These are phyloP conservation scores for Acomys russatus DNA, from an alignment of 2,797 vertebrate genomes.

Conservation along the genomic window DNA sequence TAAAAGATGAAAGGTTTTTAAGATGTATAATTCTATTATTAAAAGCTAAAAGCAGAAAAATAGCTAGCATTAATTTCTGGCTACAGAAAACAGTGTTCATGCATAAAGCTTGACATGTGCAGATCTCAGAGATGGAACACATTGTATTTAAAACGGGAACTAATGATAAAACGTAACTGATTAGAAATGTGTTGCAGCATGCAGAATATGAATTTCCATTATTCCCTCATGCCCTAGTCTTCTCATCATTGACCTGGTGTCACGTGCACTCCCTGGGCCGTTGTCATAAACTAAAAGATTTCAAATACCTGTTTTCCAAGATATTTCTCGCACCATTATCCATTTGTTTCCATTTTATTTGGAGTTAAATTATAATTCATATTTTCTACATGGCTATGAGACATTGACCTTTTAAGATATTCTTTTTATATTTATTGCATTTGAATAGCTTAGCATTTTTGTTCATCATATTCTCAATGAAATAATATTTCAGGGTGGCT, in stretches of 20 bases:
- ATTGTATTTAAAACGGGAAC: neutral
- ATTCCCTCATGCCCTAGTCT: neutral
- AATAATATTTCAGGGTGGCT: neutral
- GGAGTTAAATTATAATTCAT: neutral
- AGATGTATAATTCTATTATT: neutral
- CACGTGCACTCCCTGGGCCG: neutral
- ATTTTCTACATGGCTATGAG: neutral
- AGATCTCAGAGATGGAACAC: neutral
- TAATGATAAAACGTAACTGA: neutral
- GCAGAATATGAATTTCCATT: neutral
- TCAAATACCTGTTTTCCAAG: neutral
- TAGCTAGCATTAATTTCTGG: neutral
- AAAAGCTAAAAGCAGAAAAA: neutral
- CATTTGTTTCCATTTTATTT: neutral
- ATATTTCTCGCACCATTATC: neutral
- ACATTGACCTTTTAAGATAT: neutral
- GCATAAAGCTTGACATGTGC: neutral
- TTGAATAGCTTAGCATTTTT: neutral
- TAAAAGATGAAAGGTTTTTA: neutral
- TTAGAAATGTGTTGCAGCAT: neutral
- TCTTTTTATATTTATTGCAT: neutral
- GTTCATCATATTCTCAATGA: neutral
- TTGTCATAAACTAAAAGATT: neutral
- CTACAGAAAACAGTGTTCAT: neutral
- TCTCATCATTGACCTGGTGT: neutral